Evolutionary conservation across 1,140 invertebrate species (phyloP), one percentile per base, ranked within the genome.

Genomic region (Pseudoatta argentina): DNA sequence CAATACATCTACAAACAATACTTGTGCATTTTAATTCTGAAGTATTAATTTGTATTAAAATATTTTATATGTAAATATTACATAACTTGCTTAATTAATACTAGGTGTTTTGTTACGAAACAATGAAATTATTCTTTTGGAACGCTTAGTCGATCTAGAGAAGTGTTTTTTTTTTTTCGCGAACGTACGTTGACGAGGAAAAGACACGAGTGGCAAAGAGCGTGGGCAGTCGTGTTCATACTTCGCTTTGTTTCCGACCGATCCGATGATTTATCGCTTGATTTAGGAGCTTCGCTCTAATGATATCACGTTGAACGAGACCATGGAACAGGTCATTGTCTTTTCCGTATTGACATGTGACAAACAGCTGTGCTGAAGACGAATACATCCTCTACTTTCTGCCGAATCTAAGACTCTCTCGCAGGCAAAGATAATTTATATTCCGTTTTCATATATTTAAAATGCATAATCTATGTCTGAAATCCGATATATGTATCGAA

Each of bases 301-400:
- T 85, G 83, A 87, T 53, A 83, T 24, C 57, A 67, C 14, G 44
- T 64, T 55, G 72, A 87, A 86, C 89, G 89, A 91, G 85, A 87
- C 83, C 78, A 83, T 88, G 89, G 90, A 90, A 91, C 90, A 83
- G 91, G 92, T 93, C 92, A 92, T 93, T 93, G 92, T 93, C 92
- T 93, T 91, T 92, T 91, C 91, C 89, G 89, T 91, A 89, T 87
- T 86, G 88, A 89, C 91, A 88, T 91, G 87, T 89, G 73, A 82
- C 67, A 48, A 78, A 59, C 66, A 73, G 57, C 55, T 51, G 71
- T 30, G 55, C 55, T 82, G 51, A 87, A 86, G 66, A 86, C 59
- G 51, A 86, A 44, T 79, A 64, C 48, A 69, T 69, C 39, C 12
- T 63, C 27, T 48, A 61, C 53, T 88, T 82, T 61, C 78, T 81